Percentiles rank a stretch among this genome's conserved stretches.
Conservation (phyloP, 1,140 invertebrate genomes). For the Trichomalopsis sarcophagae region DNA sequence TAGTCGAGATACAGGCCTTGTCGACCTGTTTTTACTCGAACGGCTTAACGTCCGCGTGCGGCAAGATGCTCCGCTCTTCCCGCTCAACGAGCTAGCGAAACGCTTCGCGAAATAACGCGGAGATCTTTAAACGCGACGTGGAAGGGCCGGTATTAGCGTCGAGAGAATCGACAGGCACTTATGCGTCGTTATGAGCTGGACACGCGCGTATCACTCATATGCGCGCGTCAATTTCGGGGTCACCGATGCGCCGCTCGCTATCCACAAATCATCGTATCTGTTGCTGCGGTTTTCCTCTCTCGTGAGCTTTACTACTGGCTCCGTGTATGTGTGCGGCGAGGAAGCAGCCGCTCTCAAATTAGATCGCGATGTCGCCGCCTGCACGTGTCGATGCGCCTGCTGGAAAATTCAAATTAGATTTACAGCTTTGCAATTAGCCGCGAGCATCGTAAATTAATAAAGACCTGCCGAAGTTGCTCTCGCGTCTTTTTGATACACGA, state of each 20-base stretch:
- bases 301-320: neutral
- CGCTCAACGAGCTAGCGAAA: neutral
- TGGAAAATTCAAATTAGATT: conserved; percentile 53
- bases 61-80: neutral
- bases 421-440: conserved; percentile 44
- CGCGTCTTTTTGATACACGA: neutral
- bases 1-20: neutral
- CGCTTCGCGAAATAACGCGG: neutral
- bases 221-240: conserved; percentile 10
- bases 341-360: conserved; percentile 43
- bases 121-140: no score
- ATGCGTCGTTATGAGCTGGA: neutral
- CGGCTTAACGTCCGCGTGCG: neutral
- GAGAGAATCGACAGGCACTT: conserved; percentile 27
- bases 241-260: conserved; percentile 6
- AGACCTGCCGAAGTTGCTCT: neutral
- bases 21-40: no score
- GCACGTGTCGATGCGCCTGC: conserved; percentile 32
- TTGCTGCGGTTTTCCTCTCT: conserved; percentile 50
- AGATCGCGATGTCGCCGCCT: conserved; percentile 46
- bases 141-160: neutral
- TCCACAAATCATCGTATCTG: conserved; percentile 57
- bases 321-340: neutral
- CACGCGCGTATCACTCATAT: neutral
- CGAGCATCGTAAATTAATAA: conserved; percentile 15